Conservation (phyloP, 1,140 invertebrate species). For the Heliothis subflexa region DNA sequence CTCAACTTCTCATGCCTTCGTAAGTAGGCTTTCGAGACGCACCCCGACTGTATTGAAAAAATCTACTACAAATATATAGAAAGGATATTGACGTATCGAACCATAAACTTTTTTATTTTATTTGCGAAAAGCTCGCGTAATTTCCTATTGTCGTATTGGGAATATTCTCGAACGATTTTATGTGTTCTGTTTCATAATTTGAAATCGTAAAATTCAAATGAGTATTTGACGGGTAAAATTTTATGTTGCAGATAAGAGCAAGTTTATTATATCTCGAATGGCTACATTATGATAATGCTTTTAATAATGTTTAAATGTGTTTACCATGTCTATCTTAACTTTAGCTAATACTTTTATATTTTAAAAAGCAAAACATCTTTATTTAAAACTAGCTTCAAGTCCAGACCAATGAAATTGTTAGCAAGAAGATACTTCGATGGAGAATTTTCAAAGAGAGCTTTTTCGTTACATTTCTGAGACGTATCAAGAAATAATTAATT, state of each 20-base stretch:
- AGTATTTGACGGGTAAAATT: constrained; percentile 16
- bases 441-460: no score
- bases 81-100: constrained; percentile 8
- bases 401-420: no score
- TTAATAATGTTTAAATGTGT: no score
- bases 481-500: no score
- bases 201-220: constrained; percentile 43
- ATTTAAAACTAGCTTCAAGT: no score
- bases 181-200: constrained; percentile 12
- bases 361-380: no score
- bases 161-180: constrained; percentile 33
- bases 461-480: no score
- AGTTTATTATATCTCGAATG: background rate
- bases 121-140: constrained; percentile 25
- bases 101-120: constrained; percentile 35
- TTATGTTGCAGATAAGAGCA: constrained; percentile 4
- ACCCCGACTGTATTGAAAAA: constrained; percentile 38
- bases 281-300: no score
- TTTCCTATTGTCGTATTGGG: constrained; percentile 18
- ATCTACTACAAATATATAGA: constrained; percentile 4
- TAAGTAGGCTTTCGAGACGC: constrained; percentile 59
- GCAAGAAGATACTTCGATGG: no score
- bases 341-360: no score
- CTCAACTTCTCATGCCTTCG: constrained; percentile 61
- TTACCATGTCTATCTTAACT: no score